Evolutionary conservation across 1,140 invertebrate genomes (phyloP).

Genomic region (Microvelia longipes): DNA sequence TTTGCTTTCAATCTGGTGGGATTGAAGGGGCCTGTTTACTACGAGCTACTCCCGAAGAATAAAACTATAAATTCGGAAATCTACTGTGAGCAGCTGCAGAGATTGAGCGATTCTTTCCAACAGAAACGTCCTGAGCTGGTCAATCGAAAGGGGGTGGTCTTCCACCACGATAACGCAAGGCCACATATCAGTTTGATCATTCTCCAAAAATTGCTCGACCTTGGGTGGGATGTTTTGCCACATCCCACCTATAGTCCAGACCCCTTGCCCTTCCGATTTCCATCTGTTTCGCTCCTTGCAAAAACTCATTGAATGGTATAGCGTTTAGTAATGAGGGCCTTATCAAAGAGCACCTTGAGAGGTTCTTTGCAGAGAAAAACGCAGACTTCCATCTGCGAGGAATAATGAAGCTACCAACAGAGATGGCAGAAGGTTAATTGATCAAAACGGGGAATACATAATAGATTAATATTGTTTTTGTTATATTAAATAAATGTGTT

Average conservation of each 20-base stretch:
- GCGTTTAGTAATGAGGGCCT: slow-evolving; percentile 9
- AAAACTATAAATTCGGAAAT: background rate
- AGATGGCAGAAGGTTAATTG: too few relatives aligned
- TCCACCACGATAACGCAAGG: slow-evolving; percentile 28
- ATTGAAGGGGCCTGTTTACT: background rate
- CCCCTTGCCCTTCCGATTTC: slow-evolving; percentile 29
- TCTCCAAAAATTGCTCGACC: slow-evolving; percentile 24
- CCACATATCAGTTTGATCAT: slow-evolving; percentile 22
- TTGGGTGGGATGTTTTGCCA: slow-evolving; percentile 30
- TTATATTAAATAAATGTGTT: too few relatives aligned
- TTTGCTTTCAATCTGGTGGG: background rate
- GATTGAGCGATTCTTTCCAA: slow-evolving; percentile 23
- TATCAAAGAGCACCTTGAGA: slow-evolving; percentile 17
- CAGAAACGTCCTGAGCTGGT: slow-evolving; percentile 26
- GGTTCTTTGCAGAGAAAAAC: too few relatives aligned
- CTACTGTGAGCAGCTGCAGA: background rate
- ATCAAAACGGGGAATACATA: too few relatives aligned
- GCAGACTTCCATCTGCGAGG: too few relatives aligned
- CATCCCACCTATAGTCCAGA: slow-evolving; percentile 34
- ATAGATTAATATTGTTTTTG: too few relatives aligned
- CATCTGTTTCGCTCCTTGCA: slow-evolving; percentile 28
- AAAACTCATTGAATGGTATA: slow-evolving; percentile 19
- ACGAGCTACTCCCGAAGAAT: background rate
- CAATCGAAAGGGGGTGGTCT: slow-evolving; percentile 25
- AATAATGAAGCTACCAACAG: too few relatives aligned